A percentile compares a stretch with the other conserved stretches of the same genome.
Evolutionary conservation across 2,113 vertebrate genomes (phyloP).

Genomic region (Heterocephalus glaber): DNA sequence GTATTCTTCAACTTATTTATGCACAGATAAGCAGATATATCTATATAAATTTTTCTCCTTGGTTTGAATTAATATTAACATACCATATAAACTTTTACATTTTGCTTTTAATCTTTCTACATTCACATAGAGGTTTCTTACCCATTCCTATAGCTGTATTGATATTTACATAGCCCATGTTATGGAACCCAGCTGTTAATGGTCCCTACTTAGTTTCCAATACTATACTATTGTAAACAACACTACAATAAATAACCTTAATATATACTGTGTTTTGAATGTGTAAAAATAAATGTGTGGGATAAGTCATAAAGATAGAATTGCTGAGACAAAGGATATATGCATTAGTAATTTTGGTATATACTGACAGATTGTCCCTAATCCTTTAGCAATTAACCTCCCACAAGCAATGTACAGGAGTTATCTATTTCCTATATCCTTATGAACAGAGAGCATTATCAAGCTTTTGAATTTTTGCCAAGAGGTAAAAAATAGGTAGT

Average conservation of each 20-base stretch:
- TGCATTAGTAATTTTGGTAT: background rate
- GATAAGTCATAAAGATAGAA: background rate
- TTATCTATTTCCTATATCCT: background rate
- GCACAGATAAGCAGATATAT: background rate
- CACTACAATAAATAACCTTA: background rate
- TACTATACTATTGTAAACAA: background rate
- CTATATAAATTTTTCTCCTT: background rate
- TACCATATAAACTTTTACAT: background rate
- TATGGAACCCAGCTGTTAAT: background rate
- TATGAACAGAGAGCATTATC: background rate
- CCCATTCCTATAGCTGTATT: background rate
- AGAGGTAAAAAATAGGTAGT: background rate
- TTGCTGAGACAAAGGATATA: background rate
- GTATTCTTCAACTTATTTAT: background rate
- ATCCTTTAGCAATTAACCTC: background rate
- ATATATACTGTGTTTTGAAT: background rate
- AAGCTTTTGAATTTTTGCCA: background rate
- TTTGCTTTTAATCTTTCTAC: background rate
- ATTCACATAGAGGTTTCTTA: background rate
- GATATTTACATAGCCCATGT: background rate
- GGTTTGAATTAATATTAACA: background rate
- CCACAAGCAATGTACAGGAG: background rate
- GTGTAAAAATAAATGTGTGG: background rate
- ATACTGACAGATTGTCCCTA: background rate
- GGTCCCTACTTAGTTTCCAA: background rate